Base-by-base conservation (phyloP, 30 jellyfish, hydroid and myxozoan species). In the Aurelia sp. region DNA sequence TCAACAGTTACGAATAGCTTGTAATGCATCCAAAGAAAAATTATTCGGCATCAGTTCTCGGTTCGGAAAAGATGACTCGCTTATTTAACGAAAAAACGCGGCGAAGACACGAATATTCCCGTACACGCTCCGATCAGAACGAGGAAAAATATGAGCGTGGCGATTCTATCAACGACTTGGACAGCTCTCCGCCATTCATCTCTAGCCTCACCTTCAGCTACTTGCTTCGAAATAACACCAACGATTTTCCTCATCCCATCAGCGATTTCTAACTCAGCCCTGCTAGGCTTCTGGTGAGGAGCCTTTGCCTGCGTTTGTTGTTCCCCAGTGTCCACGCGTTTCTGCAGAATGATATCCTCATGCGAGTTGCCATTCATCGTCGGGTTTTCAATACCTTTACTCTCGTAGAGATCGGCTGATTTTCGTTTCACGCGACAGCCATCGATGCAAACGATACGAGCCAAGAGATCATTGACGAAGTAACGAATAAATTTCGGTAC, bases 131-230 rank as follows among this genome's bases (percentile, higher is more conserved):
- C 75, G 57, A 76, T 53, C 67, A 86, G 69, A 59, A 75, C 68
- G 51, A 76, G 66, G 18, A 86, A 41, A 41, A 86, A 86, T 21
- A 76, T n/a, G 9, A 76, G 17, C 31, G 88, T 76, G 13, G 82
- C 52, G 60, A 86, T 5, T n/a, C 96, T 67, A 61, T 86, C 96
- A 18, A 86, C 86, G 41, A 86, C 89, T 67, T 75, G 82, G 16
- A 77, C 82, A 3, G 96, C 96, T 58, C 86, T n/a, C 44, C 96
- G 53, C 96, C 96, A 86, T 61, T 86, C 89, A 19, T 84, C 89
- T 70, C 57, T 86, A 27, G 74, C 83, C 18, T 86, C 96, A 31
- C 51, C 86, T 86, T 77, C 89, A 51, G 23, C 71, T 77, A 66
- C 85, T 11, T 76, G 51, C 79, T 76, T 69, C 50, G 44, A 27